These are phyloP conservation scores for Atethmia centrago DNA, from an alignment of 2,888 invertebrate species.

Conservation along the genomic window DNA sequence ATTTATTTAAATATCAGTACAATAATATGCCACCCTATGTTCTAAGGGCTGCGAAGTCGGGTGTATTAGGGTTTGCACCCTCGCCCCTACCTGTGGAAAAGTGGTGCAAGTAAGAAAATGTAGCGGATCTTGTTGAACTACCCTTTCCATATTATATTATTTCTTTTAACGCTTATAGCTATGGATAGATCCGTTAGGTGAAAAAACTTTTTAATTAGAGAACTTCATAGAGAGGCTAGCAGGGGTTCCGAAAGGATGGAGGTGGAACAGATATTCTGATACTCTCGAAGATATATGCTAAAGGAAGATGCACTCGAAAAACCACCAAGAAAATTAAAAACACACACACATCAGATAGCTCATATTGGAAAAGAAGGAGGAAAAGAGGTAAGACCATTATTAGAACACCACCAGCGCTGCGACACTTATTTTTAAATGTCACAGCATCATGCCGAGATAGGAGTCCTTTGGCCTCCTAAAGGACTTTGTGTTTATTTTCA, in stretches of 20 bases:
- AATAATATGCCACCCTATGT: constrained; percentile 48
- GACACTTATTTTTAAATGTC: too few relatives aligned
- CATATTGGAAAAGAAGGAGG: background rate
- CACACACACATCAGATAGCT: background rate
- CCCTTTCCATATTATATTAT: background rate
- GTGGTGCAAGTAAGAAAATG: constrained; percentile 14
- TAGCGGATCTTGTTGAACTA: background rate
- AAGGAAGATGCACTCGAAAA: background rate
- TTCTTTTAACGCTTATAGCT: too few relatives aligned
- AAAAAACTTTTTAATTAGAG: background rate
- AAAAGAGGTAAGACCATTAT: background rate
- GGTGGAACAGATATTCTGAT: too few relatives aligned
- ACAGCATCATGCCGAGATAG: too few relatives aligned
- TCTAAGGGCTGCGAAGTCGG: constrained; percentile 57
- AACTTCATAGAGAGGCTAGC: background rate
- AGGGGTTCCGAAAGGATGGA: too few relatives aligned
- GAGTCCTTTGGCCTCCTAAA: too few relatives aligned
- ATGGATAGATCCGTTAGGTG: too few relatives aligned
- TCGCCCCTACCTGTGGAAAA: constrained; percentile 57
- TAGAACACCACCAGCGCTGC: too few relatives aligned
- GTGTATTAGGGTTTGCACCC: constrained; percentile 67
- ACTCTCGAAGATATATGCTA: too few relatives aligned
- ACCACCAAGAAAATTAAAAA: background rate
- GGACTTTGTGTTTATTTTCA: too few relatives aligned
- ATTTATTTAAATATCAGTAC: constrained; percentile 68